Evolutionary conservation across 2,113 vertebrate species (phyloP).

Genomic region (Leptobrachium ailaonicum): DNA sequence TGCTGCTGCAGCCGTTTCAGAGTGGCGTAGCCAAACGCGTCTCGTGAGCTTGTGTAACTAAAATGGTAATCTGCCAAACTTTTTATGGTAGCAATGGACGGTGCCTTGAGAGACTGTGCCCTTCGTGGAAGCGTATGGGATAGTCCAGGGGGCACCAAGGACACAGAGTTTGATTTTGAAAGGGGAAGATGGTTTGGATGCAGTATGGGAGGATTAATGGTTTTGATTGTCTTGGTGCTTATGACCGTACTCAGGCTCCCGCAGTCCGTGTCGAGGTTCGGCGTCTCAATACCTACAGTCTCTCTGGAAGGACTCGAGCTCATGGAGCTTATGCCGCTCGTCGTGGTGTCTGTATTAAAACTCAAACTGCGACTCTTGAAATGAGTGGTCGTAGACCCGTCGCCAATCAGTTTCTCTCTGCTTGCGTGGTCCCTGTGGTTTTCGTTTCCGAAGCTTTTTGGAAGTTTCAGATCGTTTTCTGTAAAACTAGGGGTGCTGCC

Average conservation of each 20-base stretch:
- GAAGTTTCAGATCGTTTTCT: constrained; percentile 74
- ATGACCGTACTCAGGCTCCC: constrained; percentile 95
- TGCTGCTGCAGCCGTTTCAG: constrained; percentile 93
- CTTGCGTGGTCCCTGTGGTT: constrained; percentile 83
- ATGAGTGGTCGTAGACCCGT: constrained; percentile 78
- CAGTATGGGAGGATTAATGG: constrained; percentile 79
- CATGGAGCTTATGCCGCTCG: constrained; percentile 98
- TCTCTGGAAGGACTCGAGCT: constrained; percentile 96
- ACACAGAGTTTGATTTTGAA: constrained; percentile 88
- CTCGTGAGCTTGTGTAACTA: constrained; percentile 93
- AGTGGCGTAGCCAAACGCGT: constrained; percentile 93
- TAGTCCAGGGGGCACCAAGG: constrained; percentile 88
- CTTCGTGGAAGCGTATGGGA: constrained; percentile 94
- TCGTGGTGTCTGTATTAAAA: constrained; percentile 98
- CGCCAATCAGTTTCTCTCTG: constrained; percentile 84
- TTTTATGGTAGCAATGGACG: constrained; percentile 89
- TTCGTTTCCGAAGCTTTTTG: constrained; percentile 72
- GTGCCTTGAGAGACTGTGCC: constrained; percentile 94
- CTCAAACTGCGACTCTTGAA: constrained; percentile 98
- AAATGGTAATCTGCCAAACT: constrained; percentile 94
- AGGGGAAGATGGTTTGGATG: constrained; percentile 86
- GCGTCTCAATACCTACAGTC: constrained; percentile 83
- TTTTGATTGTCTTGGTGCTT: constrained; percentile 91
- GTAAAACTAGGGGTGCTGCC: constrained; percentile 80
- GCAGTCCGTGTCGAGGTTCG: constrained; percentile 88